A percentile compares a stretch with the other conserved stretches of the same genome.
Evolutionary conservation across 1,140 invertebrate species (phyloP).

Genomic region (Palaemon carinicauda): DNA sequence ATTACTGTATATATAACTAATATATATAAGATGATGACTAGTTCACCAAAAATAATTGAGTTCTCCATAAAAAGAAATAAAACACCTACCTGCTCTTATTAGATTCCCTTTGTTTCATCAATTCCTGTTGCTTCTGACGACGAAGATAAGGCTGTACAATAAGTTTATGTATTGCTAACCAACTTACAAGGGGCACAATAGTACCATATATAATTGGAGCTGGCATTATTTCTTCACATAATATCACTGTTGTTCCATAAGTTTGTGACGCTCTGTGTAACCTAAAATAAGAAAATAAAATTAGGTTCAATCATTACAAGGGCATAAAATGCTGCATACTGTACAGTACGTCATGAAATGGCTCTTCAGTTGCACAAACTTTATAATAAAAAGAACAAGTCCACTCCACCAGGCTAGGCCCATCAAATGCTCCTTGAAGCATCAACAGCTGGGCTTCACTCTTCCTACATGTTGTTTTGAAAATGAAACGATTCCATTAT

Average conservation of each 20-base stretch:
- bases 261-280: slow-evolving; percentile 86
- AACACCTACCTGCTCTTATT: slow-evolving; percentile 72
- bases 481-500: no score
- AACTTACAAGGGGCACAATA: slow-evolving; percentile 81
- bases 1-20: not conserved
- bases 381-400: no score
- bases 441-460: no score
- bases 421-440: no score
- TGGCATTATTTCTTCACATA: slow-evolving; percentile 89
- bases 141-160: slow-evolving; percentile 86
- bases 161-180: slow-evolving; percentile 82
- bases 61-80: not conserved
- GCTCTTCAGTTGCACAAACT: not conserved
- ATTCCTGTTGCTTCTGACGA: slow-evolving; percentile 78
- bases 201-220: slow-evolving; percentile 93
- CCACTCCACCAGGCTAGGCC: no score
- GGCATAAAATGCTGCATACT: no score
- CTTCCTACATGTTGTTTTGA: no score
- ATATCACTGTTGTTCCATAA: slow-evolving; percentile 87
- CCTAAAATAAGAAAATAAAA: no score
- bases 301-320: no score
- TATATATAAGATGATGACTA: not conserved
- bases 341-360: no score
- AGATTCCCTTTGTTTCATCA: slow-evolving; percentile 77
- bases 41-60: not conserved